These are phyloP conservation scores for Schlechtendalia chinensis DNA, from an alignment of 1,140 invertebrate species.

Conservation along the genomic window DNA sequence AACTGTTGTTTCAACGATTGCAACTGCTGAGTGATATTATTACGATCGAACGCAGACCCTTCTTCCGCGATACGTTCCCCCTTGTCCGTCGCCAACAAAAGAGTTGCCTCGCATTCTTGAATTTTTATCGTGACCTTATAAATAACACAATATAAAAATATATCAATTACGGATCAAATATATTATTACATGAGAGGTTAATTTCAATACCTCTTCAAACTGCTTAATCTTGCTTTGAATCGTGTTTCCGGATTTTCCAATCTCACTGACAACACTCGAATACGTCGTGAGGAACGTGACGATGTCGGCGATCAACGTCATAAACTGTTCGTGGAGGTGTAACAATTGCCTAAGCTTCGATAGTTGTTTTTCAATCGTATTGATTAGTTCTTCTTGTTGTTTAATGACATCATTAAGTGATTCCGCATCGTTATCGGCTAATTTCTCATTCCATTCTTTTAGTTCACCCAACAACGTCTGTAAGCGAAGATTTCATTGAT, in stretches of 20 bases:
- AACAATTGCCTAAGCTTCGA: slow-evolving; percentile 73
- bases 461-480: slow-evolving; percentile 72
- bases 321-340: slow-evolving; percentile 80
- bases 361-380: slow-evolving; percentile 77
- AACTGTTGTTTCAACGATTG: slow-evolving; percentile 83
- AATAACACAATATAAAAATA: neutral
- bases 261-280: slow-evolving; percentile 78
- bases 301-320: slow-evolving; percentile 81
- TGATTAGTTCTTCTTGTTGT: slow-evolving; percentile 81
- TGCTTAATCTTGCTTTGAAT: slow-evolving; percentile 84
- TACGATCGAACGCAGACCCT: slow-evolving; percentile 79
- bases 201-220: slow-evolving; percentile 76
- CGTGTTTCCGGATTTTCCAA: slow-evolving; percentile 76
- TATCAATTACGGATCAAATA: neutral
- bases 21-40: slow-evolving; percentile 81
- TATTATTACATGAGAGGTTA: too few species aligned
- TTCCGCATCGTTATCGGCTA: slow-evolving; percentile 74
- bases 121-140: slow-evolving; percentile 70
- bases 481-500: slow-evolving; percentile 11
- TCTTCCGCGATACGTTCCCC: slow-evolving; percentile 87
- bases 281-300: slow-evolving; percentile 83
- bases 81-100: slow-evolving; percentile 84
- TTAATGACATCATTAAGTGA: slow-evolving; percentile 73
- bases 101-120: slow-evolving; percentile 82
- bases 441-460: slow-evolving; percentile 74